Base-by-base conservation (phyloP, 92 coral and sea anemone species). In the Epizoanthus illoricatus region DNA sequence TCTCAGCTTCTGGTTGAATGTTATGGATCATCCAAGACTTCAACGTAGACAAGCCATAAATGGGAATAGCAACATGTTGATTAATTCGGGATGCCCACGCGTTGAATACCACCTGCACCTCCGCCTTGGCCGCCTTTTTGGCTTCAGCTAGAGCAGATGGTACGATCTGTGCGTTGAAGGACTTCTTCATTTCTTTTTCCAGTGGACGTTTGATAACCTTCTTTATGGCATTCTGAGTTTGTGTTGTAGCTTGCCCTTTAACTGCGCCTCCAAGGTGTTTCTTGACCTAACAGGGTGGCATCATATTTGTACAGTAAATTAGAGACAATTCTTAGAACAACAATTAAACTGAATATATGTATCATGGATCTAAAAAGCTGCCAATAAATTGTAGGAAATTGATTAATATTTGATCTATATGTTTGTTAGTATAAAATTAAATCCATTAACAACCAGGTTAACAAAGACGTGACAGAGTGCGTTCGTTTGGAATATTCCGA, bases 1-100 rank as follows among this genome's bases (percentile, higher is more conserved):
- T 75, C 55, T 75, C 87, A 3, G 87, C 87, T 75, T 74, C 83
- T 24, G 87, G 87, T 62, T 84, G 78, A 4, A 84, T 52, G 40
- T 84, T 75, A 16, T 84, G 67, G 60, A 74, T 64, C 87, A 84
- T 84, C 87, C 87, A 84, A 20, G 36, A 15, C 64, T 84, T 84
- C 40, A 84, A 63, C 60, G 87, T 74, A 42, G 87, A 36, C 36
- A 84, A 10, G 21, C 87, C 87, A 52, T 84, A 60, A 10, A 84
- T 47, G 18, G 87, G 87, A 59, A 84, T 74, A 6, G 81, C 87
- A 40, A 70, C 61, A 63, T 84, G 87, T 61, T 84, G 42, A 33
- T 84, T 74, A 70, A 84, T 84, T 40, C 81, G 57, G 21, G 82
- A 13, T 19, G 57, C 40, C 81, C 82, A 84, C n/a, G 57, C 82